Conservation (phyloP, 2,888 invertebrate genomes). For the Heliconius ethilla region DNA sequence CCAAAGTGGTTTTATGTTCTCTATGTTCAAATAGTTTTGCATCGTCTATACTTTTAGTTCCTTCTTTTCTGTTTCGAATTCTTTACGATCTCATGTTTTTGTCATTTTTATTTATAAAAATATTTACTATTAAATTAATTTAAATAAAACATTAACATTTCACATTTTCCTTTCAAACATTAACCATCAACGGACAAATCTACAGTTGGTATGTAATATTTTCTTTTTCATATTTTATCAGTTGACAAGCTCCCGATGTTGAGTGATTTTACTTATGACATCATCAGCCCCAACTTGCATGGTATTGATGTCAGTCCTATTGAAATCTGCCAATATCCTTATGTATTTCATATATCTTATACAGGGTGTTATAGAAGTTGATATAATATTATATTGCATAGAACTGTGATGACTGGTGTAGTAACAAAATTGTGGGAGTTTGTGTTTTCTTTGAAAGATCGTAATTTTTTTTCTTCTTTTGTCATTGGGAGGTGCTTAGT, state of each 20-base stretch:
- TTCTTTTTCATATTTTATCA: conserved; percentile 50
- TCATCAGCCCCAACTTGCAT: conserved; percentile 53
- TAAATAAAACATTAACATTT: conserved; percentile 55
- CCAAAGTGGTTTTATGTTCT: not conserved
- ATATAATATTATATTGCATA: conserved; percentile 15
- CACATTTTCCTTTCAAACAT: conserved; percentile 73
- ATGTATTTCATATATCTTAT: conserved; percentile 10
- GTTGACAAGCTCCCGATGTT: conserved; percentile 57
- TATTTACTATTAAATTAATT: conserved; percentile 21
- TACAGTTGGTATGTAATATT: conserved; percentile 78
- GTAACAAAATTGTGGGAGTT: conserved; percentile 32
- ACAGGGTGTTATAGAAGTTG: conserved; percentile 21
- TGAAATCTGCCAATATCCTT: conserved; percentile 37
- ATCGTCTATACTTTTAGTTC: not conserved
- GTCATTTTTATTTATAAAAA: not conserved
- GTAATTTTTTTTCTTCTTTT: conserved; percentile 34
- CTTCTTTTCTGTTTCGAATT: not conserved
- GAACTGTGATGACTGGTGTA: conserved; percentile 15
- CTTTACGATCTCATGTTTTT: not conserved
- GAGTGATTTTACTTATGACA: conserved; percentile 30
- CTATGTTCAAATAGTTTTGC: not conserved
- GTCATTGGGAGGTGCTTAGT: conserved; percentile 54
- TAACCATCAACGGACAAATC: conserved; percentile 69
- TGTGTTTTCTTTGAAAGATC: conserved; percentile 30
- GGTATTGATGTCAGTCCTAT: conserved; percentile 47